Conservation (phyloP, 37 sponge, comb jelly and placozoan species). For the Dysidea cf. avara region DNA sequence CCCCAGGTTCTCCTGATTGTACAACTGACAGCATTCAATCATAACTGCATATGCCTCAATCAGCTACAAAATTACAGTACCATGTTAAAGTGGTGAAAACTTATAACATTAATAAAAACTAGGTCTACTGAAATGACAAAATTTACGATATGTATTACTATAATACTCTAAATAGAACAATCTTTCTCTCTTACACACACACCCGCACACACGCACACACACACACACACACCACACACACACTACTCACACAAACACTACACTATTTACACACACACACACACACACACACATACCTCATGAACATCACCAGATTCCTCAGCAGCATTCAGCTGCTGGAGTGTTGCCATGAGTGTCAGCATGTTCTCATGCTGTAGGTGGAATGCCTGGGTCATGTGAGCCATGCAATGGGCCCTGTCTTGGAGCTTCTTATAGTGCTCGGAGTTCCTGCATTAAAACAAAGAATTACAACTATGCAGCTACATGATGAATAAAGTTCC, state of each 20-base stretch:
- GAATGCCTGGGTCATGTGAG: constrained; percentile 61
- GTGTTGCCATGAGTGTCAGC: constrained; percentile 54
- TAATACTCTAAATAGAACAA: too few relatives aligned
- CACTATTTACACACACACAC: not conserved
- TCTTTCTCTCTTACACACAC: too few relatives aligned
- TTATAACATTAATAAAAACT: too few relatives aligned
- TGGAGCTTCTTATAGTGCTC: constrained; percentile 32
- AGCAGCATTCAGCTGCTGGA: constrained; percentile 66
- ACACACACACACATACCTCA: constrained; percentile 29
- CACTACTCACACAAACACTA: not conserved
- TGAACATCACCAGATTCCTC: constrained; percentile 67
- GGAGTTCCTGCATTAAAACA: too few relatives aligned
- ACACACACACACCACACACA: constrained; percentile 8
- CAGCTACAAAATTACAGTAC: constrained; percentile 29
- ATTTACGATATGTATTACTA: too few relatives aligned
- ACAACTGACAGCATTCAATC: constrained; percentile 75
- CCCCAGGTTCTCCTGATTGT: constrained; percentile 32
- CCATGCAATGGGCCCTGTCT: constrained; percentile 64
- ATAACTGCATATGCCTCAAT: constrained; percentile 77
- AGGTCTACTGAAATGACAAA: too few relatives aligned
- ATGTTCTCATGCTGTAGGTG: constrained; percentile 61
- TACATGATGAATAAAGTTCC: too few relatives aligned
- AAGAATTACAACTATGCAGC: too few relatives aligned
- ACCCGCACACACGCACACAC: too few relatives aligned
- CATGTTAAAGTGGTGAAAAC: too few relatives aligned